Conservation (phyloP, 2,888 invertebrate species). For the Drosophila setosimentum region DNA sequence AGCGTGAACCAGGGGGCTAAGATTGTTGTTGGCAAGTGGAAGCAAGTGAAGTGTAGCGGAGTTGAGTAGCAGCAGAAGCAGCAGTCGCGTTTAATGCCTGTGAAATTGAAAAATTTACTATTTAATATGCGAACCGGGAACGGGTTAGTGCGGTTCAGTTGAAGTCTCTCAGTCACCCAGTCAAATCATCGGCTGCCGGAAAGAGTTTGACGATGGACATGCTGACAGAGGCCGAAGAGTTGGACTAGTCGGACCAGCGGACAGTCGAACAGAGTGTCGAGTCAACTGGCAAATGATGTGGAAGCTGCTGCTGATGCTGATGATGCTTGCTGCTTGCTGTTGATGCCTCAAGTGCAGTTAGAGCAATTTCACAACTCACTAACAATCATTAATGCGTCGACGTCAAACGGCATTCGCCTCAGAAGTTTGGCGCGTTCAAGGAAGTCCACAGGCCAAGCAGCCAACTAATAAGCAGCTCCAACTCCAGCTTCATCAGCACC, state of each 20-base stretch:
- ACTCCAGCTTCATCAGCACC: conserved; percentile 5
- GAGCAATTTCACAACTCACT: conserved; percentile 81
- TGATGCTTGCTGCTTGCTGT: conserved; percentile 42
- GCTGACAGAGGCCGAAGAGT: conserved; percentile 51
- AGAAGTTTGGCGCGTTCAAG: conserved; percentile 69
- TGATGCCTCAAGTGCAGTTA: conserved; percentile 75
- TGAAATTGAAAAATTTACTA: conserved; percentile 81
- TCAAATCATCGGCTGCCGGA: conserved; percentile 67
- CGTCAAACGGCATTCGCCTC: conserved; percentile 67
- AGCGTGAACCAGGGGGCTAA: neutral
- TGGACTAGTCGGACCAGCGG: conserved; percentile 3
- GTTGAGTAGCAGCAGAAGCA: conserved; percentile 43
- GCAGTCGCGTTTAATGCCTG: conserved; percentile 81
- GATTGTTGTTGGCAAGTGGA: conserved; percentile 30
- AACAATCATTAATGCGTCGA: conserved; percentile 80
- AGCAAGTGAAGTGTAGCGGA: conserved; percentile 53
- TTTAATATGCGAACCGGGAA: conserved; percentile 77
- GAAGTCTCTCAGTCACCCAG: conserved; percentile 27
- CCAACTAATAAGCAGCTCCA: conserved; percentile 72
- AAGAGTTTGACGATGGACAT: conserved; percentile 69
- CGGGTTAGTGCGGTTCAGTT: conserved; percentile 36
- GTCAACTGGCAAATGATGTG: conserved; percentile 73
- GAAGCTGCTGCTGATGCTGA: conserved; percentile 54
- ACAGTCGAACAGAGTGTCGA: conserved; percentile 39
- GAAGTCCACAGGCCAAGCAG: conserved; percentile 67